Evolutionary conservation across 2,888 invertebrate genomes (phyloP), one percentile per base, ranked within the genome.

Genomic region (Dryomyza anilis): DNA sequence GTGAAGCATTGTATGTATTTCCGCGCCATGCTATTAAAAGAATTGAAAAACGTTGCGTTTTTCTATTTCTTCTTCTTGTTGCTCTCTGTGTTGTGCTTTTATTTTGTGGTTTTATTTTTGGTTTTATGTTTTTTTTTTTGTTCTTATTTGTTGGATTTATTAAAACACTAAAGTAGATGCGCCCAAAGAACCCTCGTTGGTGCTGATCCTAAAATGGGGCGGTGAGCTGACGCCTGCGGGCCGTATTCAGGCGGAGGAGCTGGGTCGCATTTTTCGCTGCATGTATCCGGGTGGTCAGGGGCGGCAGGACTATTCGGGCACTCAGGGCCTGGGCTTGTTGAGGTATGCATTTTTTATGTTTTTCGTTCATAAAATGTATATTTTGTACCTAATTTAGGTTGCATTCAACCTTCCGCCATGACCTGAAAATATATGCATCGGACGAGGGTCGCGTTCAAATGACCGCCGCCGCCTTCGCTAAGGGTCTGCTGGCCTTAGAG

Each of bases 391-490:
- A 5, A 12, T 14, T 1, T 1, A 86, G 88, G 1, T 86, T 99
- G 1, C 99, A 99, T 84, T 98, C 98, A 8, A 99, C 99, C 0
- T 99, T 96, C 85, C 91, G 99, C 0, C 98, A 99, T 83, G 99
- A 99, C 83, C 86, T 99, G 67, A 99, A 99, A 86, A 99, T 99
- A 74, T 99, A 99, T 84, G 98, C 99, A 1, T 98, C 98, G 0
- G 99, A 99, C 83, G 99, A 99, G 83, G 99, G 99, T 2, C 87
- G 99, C 64, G 99, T 99, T 2, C 99, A 99, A 85, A 99, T 99
- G 98, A 99, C 99, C 0, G 99, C 99, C 0, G 99, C 99, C 0
- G 99, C 99, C 1, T 99, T 99, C 84, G 97, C 99, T 2, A 99
- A 98, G 85, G 99, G 99, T 0, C 85, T 99, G 30, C 85, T 99